Base-by-base conservation (phyloP, 2,888 invertebrate genomes). In the Heliconius erato region DNA sequence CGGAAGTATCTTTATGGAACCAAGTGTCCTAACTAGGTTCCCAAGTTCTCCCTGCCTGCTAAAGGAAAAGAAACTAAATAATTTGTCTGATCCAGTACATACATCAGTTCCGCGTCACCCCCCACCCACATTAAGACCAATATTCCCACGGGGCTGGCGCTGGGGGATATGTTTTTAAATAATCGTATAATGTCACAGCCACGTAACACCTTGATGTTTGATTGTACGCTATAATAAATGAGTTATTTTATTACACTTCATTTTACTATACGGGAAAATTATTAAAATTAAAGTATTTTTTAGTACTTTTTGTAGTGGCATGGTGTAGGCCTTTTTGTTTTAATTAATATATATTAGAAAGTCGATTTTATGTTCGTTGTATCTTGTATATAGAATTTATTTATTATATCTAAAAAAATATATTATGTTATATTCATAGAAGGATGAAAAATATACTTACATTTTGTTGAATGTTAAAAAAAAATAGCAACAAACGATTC, bases 161-260 rank as follows among this genome's bases (percentile, higher is more conserved):
- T 91, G 86, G 85, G 92, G 92, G 91, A 91, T 19, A 91, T 91
- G 90, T 90, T 91, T 91, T 92, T 91, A 91, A 92, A 93, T 93
- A 93, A 93, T 92, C 91, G 90, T 89, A 91, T 91, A 91, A 89
- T 87, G 89, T 86, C 85, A 85, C 81, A 83, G 84, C 85, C 85
- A 84, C 83, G 83, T 76, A 74, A 32, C 72, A 84, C 82, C 82
- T 76, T 85, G 80, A 84, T 84, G 82, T 26, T 44, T 72, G 49
- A 80, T 78, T 74, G 54, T 81, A 40, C 40, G 40, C 11, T 63
- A 32, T 79, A 63, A 35, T 74, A 77, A 85, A 85, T 81, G 85
- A 84, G 82, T 79, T 84, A 82, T 85, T 84, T 85, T 79, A 82
- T 78, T 40, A 63, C 35, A 59, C 35, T n/a, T n/a, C n/a, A 74